Evolutionary conservation across 2,797 vertebrate species (phyloP).

Genomic region (Rhynchotus rufescens): DNA sequence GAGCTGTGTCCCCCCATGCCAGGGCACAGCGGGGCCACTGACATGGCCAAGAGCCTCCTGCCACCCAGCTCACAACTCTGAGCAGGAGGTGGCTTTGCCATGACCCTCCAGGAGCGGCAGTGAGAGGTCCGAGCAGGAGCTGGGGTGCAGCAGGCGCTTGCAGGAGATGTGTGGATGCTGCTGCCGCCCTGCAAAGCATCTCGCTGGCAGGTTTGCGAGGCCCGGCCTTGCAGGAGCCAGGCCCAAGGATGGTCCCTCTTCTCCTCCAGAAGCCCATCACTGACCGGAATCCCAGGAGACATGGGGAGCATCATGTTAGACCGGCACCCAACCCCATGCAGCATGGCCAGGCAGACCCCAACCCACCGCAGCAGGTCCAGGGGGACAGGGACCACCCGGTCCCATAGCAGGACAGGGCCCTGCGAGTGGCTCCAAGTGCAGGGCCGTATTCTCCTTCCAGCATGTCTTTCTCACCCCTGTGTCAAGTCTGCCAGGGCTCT

Average conservation of each 20-base stretch:
- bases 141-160: neutral
- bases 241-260: neutral
- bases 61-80: neutral
- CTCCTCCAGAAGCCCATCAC: neutral
- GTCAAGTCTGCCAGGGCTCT: neutral
- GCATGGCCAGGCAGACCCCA: neutral
- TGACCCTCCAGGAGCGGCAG: neutral
- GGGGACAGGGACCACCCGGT: neutral
- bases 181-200: neutral
- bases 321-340: neutral
- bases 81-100: neutral
- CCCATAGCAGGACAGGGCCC: neutral
- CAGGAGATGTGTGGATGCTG: fast-evolving
- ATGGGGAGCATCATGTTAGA: neutral
- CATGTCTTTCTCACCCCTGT: too few relatives aligned
- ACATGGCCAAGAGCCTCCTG: neutral
- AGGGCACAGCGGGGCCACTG: neutral
- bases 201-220: neutral
- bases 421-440: neutral
- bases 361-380: neutral
- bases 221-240: too few relatives aligned
- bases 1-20: fast-evolving
- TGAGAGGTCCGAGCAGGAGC: neutral
- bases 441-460: too few relatives aligned
- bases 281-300: too few relatives aligned